Evolutionary conservation across 2,888 invertebrate species (phyloP).

Genomic region (Blastobasis lacticolella): DNA sequence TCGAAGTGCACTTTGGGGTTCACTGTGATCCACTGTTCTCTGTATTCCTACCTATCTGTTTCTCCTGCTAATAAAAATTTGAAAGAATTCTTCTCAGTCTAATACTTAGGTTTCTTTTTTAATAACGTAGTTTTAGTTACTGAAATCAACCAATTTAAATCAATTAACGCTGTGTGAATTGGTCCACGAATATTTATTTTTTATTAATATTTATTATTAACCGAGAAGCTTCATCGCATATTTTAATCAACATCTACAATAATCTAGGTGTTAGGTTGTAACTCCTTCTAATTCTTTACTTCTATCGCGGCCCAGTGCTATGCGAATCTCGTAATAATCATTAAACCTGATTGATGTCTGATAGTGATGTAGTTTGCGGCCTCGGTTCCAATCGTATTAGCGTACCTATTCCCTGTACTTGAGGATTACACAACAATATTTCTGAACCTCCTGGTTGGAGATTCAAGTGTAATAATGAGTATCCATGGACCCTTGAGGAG

Average conservation of each 20-base stretch:
- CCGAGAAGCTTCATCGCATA: neutral
- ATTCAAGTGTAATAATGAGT: too few relatives aligned
- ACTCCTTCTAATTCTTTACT: slow-evolving; percentile 11
- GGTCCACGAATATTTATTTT: neutral
- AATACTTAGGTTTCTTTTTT: too few relatives aligned
- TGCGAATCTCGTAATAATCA: slow-evolving; percentile 38
- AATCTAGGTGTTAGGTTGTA: neutral
- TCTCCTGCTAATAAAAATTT: too few relatives aligned
- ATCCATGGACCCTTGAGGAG: too few relatives aligned
- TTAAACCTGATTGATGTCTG: slow-evolving; percentile 33
- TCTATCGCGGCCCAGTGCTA: slow-evolving; percentile 11
- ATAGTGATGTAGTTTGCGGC: too few relatives aligned
- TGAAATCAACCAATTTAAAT: neutral
- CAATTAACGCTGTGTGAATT: neutral
- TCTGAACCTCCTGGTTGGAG: too few relatives aligned
- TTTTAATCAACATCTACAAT: neutral
- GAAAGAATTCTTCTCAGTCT: too few relatives aligned
- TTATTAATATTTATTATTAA: too few relatives aligned
- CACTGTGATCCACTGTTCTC: too few relatives aligned
- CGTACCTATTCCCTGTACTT: slow-evolving; percentile 16
- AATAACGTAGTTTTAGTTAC: neutral
- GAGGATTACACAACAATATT: neutral
- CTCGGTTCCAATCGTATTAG: slow-evolving; percentile 26
- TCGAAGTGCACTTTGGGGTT: too few relatives aligned
- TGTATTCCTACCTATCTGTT: too few relatives aligned